phyloP scores from a whole-genome alignment of 2,888 invertebrate genomes.

The Julus scandinavius region DNA sequence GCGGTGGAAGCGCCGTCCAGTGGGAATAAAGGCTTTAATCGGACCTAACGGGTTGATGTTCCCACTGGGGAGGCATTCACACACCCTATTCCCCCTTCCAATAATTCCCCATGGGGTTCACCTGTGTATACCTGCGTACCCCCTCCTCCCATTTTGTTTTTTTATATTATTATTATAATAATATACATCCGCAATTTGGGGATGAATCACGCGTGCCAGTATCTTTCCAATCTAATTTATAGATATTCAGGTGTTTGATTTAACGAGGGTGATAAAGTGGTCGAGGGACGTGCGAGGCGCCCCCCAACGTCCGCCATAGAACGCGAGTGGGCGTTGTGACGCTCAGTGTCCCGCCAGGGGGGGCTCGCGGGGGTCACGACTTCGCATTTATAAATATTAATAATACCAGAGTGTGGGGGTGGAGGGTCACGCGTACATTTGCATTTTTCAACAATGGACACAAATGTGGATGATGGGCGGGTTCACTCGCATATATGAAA shows the following conservation, averaged over 20 bases:
- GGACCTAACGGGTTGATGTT: not conserved
- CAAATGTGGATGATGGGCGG: not conserved
- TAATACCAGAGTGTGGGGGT: not conserved
- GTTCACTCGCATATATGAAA: not conserved
- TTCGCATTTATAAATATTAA: constrained; percentile 35
- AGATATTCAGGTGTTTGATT: constrained; percentile 42
- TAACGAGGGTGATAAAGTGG: constrained; percentile 34
- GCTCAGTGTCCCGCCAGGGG: not conserved
- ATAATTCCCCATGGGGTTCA: not conserved
- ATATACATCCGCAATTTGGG: not conserved
- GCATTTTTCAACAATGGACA: constrained; percentile 7
- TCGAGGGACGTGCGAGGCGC: not conserved
- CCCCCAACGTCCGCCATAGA: not conserved
- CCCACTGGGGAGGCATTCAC: not conserved
- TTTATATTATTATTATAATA: not conserved
- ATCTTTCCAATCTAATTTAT: constrained; percentile 9
- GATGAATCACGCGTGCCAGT: constrained; percentile 7
- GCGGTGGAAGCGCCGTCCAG: no score
- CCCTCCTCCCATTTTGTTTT: not conserved
- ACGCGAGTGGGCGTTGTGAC: not conserved
- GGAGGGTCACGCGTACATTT: constrained; percentile 34
- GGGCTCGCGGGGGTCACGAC: constrained; percentile 15
- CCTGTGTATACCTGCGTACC: not conserved
- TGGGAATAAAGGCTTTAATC: not conserved
- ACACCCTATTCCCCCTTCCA: not conserved